Conservation (phyloP, 2,888 invertebrate genomes). For the Creontiades dilutus region DNA sequence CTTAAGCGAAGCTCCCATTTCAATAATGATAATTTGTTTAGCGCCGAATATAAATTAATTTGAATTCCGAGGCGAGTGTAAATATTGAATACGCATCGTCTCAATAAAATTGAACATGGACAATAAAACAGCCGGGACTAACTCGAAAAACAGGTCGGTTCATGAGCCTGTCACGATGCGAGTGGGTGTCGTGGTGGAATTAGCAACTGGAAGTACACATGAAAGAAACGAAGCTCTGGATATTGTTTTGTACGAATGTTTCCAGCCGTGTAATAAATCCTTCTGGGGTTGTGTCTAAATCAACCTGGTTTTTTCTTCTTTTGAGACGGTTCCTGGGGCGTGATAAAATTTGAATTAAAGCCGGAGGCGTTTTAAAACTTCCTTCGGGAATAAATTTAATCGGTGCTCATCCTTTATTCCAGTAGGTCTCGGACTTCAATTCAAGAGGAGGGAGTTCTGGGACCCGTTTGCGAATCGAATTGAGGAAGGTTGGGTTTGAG, state of each 20-base stretch:
- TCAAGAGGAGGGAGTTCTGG: neutral
- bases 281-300: slow-evolving; percentile 20
- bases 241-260: slow-evolving; percentile 47
- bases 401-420: slow-evolving; percentile 14
- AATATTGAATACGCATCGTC: no score
- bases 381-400: slow-evolving; percentile 42
- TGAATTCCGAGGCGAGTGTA: no score
- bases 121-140: neutral
- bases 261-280: slow-evolving; percentile 25
- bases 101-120: no score
- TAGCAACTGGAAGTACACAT: slow-evolving; percentile 28
- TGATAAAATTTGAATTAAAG: slow-evolving; percentile 62
- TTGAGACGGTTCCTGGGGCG: neutral
- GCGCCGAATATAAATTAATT: no score
- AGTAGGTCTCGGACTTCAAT: neutral
- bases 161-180: neutral
- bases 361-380: slow-evolving; percentile 54
- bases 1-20: no score
- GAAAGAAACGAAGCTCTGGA: slow-evolving; percentile 46
- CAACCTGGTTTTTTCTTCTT: slow-evolving; percentile 18
- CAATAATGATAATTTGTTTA: no score
- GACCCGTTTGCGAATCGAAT: neutral
- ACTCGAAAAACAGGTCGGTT: slow-evolving; percentile 13
- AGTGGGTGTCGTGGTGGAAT: slow-evolving; percentile 27
- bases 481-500: no score